Percentiles rank a stretch among this genome's conserved stretches.
These are phyloP conservation scores for Aquatica leii DNA, from an alignment of 2,888 invertebrate species.

Conservation along the genomic window DNA sequence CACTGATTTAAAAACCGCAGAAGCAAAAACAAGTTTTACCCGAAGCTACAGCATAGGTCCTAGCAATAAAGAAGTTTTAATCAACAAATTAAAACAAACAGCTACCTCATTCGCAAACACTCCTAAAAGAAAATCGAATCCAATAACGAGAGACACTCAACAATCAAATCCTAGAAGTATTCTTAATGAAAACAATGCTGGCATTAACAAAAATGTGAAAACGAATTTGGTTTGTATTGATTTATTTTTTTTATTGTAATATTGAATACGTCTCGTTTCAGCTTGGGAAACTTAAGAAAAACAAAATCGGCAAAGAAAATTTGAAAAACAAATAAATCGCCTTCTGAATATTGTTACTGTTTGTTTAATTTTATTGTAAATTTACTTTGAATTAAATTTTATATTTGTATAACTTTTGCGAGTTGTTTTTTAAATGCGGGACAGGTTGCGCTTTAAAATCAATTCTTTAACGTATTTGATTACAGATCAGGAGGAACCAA, in stretches of 20 bases:
- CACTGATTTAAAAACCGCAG: conserved; percentile 29
- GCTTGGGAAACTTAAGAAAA: conserved; percentile 22
- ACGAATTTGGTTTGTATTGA: conserved; percentile 32
- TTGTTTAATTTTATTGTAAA: no score
- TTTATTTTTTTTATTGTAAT: not conserved
- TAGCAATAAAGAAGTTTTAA: conserved; percentile 9
- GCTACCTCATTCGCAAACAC: not conserved
- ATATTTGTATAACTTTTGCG: no score
- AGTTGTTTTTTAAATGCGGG: no score
- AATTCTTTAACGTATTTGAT: no score
- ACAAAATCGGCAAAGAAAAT: conserved; percentile 33
- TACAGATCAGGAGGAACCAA: no score
- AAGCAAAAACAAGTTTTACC: conserved; percentile 13
- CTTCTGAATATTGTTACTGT: no score
- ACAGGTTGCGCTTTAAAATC: no score
- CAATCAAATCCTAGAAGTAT: conserved; percentile 13
- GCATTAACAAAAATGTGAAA: conserved; percentile 13
- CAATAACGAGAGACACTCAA: not conserved
- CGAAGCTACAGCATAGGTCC: conserved; percentile 37
- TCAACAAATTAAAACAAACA: conserved; percentile 15
- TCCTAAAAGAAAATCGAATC: not conserved
- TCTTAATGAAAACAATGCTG: conserved; percentile 20
- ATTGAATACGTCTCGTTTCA: conserved; percentile 16
- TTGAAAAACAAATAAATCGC: no score
- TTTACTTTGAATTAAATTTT: no score